Percentiles rank a stretch among this genome's conserved stretches.
These are phyloP conservation scores for Nothobranchius furzeri DNA, from an alignment of 2,113 vertebrate genomes.

Conservation along the genomic window DNA sequence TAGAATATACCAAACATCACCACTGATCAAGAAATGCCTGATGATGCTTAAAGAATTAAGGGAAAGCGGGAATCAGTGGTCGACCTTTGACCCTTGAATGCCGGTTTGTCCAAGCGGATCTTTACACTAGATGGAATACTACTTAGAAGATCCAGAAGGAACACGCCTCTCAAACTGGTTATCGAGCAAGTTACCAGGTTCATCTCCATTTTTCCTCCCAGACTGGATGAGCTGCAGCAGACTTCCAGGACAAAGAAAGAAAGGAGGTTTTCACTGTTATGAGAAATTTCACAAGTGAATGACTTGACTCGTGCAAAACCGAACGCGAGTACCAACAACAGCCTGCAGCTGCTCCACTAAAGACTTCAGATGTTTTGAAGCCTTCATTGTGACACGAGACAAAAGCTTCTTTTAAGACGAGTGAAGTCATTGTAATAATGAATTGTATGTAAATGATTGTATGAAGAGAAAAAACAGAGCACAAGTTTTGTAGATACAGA, in stretches of 20 bases:
- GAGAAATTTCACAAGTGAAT: constrained; percentile 18
- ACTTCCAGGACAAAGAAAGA: constrained; percentile 19
- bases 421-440: constrained; percentile 49
- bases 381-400: constrained; percentile 5
- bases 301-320: constrained; percentile 10
- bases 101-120: constrained; percentile 28
- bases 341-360: constrained; percentile 25
- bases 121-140: constrained; percentile 34
- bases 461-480: constrained; percentile 39
- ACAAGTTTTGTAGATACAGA: constrained; percentile 34
- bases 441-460: constrained; percentile 62
- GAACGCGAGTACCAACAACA: constrained; percentile 8
- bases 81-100: constrained; percentile 39
- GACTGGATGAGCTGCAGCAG: constrained; percentile 23
- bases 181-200: constrained; percentile 5
- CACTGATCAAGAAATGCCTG: constrained; percentile 27
- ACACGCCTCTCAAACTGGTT: constrained; percentile 32
- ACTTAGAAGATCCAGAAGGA: constrained; percentile 21
- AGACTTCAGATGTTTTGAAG: constrained; percentile 12
- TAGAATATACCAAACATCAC: constrained; percentile 61
- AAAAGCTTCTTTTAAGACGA: constrained; percentile 22
- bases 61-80: constrained; percentile 26
- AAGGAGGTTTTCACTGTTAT: not conserved
- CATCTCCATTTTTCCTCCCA: constrained; percentile 21
- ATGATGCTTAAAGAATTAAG: constrained; percentile 9